Conservation (phyloP, 2,113 vertebrate genomes). For the Ascaphus truei region DNA sequence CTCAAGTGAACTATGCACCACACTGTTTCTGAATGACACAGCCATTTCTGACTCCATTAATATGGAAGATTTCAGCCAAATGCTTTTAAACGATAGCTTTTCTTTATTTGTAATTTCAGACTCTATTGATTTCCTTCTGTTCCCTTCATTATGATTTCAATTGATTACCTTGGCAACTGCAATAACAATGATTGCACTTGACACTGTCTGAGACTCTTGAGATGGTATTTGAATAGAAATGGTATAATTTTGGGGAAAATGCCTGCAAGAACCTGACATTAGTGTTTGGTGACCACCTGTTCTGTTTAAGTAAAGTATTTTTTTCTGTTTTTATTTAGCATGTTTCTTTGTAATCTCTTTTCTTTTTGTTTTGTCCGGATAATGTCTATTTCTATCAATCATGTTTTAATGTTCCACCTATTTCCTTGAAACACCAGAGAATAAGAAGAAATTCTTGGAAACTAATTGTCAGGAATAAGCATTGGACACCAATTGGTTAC, state of each 20-base stretch:
- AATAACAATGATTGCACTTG: constrained; percentile 78
- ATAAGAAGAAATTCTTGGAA: no score
- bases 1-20: constrained; percentile 70
- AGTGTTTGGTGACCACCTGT: constrained; percentile 69
- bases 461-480: no score
- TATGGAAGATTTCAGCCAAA: constrained; percentile 83
- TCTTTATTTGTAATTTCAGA: constrained; percentile 83
- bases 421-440: no score
- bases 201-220: constrained; percentile 70
- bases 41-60: constrained; percentile 78
- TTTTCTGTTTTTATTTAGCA: neutral
- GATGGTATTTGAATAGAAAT: constrained; percentile 76
- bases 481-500: no score
- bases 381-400: neutral
- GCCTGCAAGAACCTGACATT: constrained; percentile 69
- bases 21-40: constrained; percentile 74
- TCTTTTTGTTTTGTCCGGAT: neutral
- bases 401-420: neutral
- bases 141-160: constrained; percentile 84
- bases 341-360: neutral
- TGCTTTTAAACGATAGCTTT: constrained; percentile 80
- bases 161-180: constrained; percentile 78
- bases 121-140: constrained; percentile 84
- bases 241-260: constrained; percentile 72
- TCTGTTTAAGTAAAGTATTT: constrained; percentile 47